Percentiles rank a stretch among this genome's conserved stretches.
These are phyloP conservation scores for Pipistrellus nathusii DNA, from an alignment of 2,797 vertebrate species.

Conservation along the genomic window DNA sequence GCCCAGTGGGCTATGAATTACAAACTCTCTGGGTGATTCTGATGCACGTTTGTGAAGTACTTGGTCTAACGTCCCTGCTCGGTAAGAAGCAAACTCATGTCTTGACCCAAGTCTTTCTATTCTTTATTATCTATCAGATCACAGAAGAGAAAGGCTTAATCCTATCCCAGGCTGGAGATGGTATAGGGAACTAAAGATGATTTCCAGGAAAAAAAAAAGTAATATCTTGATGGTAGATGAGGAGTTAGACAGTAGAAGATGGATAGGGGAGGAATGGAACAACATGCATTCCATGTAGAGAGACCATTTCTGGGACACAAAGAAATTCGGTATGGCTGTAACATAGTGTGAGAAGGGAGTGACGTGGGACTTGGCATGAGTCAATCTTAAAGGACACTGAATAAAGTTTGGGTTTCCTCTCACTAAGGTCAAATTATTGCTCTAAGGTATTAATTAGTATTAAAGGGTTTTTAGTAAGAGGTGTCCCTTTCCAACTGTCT, in stretches of 20 bases:
- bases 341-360: background rate
- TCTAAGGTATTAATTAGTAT: background rate
- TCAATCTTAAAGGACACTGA: background rate
- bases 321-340: background rate
- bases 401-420: background rate
- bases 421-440: background rate
- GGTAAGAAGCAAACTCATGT: background rate
- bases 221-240: background rate
- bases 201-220: background rate
- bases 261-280: background rate
- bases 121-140: background rate
- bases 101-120: background rate
- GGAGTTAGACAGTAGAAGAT: background rate
- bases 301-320: background rate
- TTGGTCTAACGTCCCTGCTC: background rate
- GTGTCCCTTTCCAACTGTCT: background rate
- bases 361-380: background rate
- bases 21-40: background rate
- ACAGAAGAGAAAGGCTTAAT: constrained; percentile 9
- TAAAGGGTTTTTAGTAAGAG: background rate
- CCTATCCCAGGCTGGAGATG: background rate
- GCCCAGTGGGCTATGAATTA: background rate
- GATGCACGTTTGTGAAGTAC: background rate
- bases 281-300: background rate
- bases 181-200: background rate